Evolutionary conservation across 2,113 vertebrate species (phyloP), one percentile per base, ranked within the genome.

Genomic region (Glaucidium brasilianum): DNA sequence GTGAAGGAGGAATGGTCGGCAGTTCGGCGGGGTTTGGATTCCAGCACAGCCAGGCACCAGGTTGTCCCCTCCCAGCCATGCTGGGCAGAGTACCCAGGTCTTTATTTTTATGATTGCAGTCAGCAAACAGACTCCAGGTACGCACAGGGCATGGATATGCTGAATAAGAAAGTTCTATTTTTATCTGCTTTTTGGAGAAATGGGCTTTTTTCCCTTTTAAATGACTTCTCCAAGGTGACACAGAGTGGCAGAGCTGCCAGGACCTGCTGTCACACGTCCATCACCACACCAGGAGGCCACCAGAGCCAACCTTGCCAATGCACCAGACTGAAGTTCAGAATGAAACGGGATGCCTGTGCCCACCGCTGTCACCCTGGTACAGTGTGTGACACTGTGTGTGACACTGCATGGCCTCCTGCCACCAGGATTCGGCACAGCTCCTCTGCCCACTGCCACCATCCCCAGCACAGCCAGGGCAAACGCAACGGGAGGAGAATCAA

Each of bases 141-240:
- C 1, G 2, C 32, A 30, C 0, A 0, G 20, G 41, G 39, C 68
- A 58, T 32, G 41, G 68, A 92, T 68, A 80, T 60, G 94, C 94
- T 95, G 94, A 94, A 87, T 74, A 87, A 74, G 88, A 56, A 91
- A 68, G 45, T 32, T 72, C 75, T 97, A 73, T 92, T 95, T 97
- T 90, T 84, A 84, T 58, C 60, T 34, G 34, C 3, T 11, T 72
- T 66, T 81, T 19, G 3, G 58, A 29, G 7, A 80, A 88, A 76
- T 1, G 3, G 29, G 32, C 12, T 72, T 78, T 88, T 92, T 59
- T 53, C 8, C 16, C 69, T 79, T 92, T 88, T n/a, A 91, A 89
- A 92, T 34, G 63, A 60, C 62, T 69, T 71, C 62, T 88, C 91
- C 72, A 88, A 92, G 87, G 94, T 88, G 91, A 94, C 77, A 39